These are phyloP conservation scores for Tenthredo notha DNA, from an alignment of 2,888 invertebrate genomes.

Conservation along the genomic window DNA sequence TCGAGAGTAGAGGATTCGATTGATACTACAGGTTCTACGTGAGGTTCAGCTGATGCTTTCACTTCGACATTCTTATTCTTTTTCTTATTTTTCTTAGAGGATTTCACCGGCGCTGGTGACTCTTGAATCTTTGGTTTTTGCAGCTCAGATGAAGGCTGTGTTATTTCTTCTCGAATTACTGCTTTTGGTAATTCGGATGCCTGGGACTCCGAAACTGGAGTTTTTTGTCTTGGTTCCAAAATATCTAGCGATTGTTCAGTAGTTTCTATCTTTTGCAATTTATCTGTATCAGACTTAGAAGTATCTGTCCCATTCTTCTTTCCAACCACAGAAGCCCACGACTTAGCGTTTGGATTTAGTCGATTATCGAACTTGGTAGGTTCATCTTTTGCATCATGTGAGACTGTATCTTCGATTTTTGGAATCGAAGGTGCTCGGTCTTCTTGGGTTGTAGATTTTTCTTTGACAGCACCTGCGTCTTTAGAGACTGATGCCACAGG, in stretches of 20 bases:
- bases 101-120: slow-evolving; percentile 42
- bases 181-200: slow-evolving; percentile 28
- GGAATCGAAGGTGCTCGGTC: slow-evolving; percentile 44
- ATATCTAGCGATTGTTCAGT: slow-evolving; percentile 27
- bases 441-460: slow-evolving; percentile 51
- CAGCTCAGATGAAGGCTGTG: slow-evolving; percentile 27
- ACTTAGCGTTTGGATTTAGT: slow-evolving; percentile 64
- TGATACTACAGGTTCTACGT: slow-evolving; percentile 2
- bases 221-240: slow-evolving; percentile 23
- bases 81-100: slow-evolving; percentile 56
- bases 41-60: slow-evolving; percentile 24
- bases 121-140: slow-evolving; percentile 43
- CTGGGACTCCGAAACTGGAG: neutral
- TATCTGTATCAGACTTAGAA: slow-evolving; percentile 51
- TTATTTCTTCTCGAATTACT: slow-evolving; percentile 46
- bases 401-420: slow-evolving; percentile 32
- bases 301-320: slow-evolving; percentile 57
- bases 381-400: slow-evolving; percentile 31
- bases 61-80: slow-evolving; percentile 56
- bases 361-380: slow-evolving; percentile 54
- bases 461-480: slow-evolving; percentile 30
- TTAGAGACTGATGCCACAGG: slow-evolving; percentile 11
- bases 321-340: slow-evolving; percentile 71
- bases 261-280: slow-evolving; percentile 51
- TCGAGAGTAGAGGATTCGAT: slow-evolving; percentile 1